phyloP scores from a whole-genome alignment of 2,888 invertebrate genomes.

The Sminthurides aquaticus region DNA sequence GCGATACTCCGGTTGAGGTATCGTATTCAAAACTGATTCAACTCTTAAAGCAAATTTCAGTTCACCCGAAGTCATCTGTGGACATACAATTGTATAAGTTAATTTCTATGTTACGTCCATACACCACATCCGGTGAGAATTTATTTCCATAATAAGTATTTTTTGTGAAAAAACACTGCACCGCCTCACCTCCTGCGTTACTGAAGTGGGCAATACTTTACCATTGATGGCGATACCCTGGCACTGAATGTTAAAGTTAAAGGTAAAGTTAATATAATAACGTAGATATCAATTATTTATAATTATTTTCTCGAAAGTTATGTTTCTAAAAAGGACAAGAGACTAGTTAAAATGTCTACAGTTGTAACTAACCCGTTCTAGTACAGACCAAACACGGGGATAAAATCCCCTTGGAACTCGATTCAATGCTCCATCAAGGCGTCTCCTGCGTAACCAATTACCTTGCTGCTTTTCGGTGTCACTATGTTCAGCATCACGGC shows the following conservation, averaged over 20 bases:
- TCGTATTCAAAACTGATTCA: constrained; percentile 90
- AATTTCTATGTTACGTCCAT: neutral
- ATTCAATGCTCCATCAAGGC: constrained; percentile 94
- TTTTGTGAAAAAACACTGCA: too few relatives aligned
- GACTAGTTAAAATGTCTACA: too few relatives aligned
- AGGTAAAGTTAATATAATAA: neutral
- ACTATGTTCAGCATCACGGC: constrained; percentile 46
- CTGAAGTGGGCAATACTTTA: constrained; percentile 76
- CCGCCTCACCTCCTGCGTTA: constrained; percentile 81
- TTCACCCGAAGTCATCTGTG: constrained; percentile 91
- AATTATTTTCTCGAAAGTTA: too few relatives aligned
- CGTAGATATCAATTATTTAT: too few relatives aligned
- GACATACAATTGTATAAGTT: constrained; percentile 12
- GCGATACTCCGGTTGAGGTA: constrained; percentile 96
- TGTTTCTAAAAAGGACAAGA: too few relatives aligned
- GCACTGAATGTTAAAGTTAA: constrained; percentile 55
- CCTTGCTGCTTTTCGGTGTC: constrained; percentile 61
- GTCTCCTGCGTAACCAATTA: constrained; percentile 88
- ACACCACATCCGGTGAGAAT: neutral
- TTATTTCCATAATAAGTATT: too few relatives aligned
- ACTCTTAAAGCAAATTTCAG: constrained; percentile 96
- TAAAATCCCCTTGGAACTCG: constrained; percentile 96
- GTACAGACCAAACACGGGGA: constrained; percentile 82
- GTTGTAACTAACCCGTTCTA: constrained; percentile 62
- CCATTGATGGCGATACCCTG: constrained; percentile 90